Conservation (phyloP, 2,888 invertebrate species). For the Chrysolina oricalcia region DNA sequence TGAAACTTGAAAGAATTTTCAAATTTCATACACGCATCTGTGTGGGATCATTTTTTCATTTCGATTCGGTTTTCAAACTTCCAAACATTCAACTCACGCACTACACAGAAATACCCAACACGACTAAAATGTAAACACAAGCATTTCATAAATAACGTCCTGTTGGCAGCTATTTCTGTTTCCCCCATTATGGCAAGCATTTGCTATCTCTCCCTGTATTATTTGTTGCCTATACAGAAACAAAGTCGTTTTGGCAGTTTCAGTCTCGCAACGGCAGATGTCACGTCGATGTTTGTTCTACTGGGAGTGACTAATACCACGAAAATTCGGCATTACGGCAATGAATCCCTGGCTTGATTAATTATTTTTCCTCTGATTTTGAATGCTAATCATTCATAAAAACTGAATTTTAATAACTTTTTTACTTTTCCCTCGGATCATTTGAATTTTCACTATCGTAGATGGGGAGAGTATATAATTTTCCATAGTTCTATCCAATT, state of each 20-base stretch:
- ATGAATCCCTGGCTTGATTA: neutral
- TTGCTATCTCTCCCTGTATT: constrained; percentile 39
- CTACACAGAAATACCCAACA: constrained; percentile 37
- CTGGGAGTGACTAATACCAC: neutral
- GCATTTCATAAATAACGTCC: constrained; percentile 42
- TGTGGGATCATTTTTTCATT: neutral
- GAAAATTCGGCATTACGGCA: neutral
- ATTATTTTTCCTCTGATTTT: neutral
- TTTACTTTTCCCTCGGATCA: no score
- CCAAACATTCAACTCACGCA: constrained; percentile 40
- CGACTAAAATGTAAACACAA: constrained; percentile 45
- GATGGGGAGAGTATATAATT: no score
- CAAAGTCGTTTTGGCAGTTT: neutral
- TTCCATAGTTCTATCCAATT: no score
- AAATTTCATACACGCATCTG: neutral
- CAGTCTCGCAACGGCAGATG: neutral
- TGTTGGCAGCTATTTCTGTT: constrained; percentile 34
- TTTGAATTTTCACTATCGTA: no score
- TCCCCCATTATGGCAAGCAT: constrained; percentile 4
- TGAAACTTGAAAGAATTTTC: neutral
- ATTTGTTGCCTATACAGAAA: constrained; percentile 30
- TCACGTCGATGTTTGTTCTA: neutral
- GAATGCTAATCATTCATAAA: no score
- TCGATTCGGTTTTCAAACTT: constrained; percentile 37
- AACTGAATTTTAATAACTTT: no score